Conservation (phyloP, 2,888 invertebrate species). For the Argyresthia goedartella region DNA sequence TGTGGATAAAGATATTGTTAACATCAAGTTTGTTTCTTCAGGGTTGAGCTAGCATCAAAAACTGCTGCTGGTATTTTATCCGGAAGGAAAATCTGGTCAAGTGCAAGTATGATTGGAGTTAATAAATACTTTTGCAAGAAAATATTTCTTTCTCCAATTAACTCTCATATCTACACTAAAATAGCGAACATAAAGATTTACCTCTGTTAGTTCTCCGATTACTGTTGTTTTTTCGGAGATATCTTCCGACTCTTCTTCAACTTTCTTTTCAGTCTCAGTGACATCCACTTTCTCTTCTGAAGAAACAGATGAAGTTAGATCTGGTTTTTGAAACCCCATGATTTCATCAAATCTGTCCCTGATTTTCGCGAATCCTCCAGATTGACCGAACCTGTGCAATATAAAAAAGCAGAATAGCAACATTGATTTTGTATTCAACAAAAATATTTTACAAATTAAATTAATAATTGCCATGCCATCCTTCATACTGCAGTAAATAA, state of each 20-base stretch:
- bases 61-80: too few relatives aligned
- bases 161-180: too few relatives aligned
- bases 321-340: constrained; percentile 68
- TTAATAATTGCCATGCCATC: too few relatives aligned
- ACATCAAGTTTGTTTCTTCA: too few relatives aligned
- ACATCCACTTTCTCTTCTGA: constrained; percentile 46
- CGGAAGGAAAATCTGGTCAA: too few relatives aligned
- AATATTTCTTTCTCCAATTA: too few relatives aligned
- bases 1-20: too few relatives aligned
- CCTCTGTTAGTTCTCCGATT: constrained; percentile 44
- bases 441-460: neutral
- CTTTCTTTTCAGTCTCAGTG: constrained; percentile 51
- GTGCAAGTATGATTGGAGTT: too few relatives aligned
- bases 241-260: constrained; percentile 36
- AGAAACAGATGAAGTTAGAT: constrained; percentile 45
- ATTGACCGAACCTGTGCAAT: constrained; percentile 81
- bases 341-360: constrained; percentile 86
- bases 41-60: too few relatives aligned
- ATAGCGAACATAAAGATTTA: constrained; percentile 14
- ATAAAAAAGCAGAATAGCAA: neutral
- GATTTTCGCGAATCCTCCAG: constrained; percentile 90
- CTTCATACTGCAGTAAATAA: too few relatives aligned
- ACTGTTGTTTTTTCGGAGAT: constrained; percentile 28
- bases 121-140: too few relatives aligned
- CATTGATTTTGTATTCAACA: neutral